Base-by-base conservation (phyloP, 2,797 vertebrate genomes). In the Hippopotamyrus pictus region DNA sequence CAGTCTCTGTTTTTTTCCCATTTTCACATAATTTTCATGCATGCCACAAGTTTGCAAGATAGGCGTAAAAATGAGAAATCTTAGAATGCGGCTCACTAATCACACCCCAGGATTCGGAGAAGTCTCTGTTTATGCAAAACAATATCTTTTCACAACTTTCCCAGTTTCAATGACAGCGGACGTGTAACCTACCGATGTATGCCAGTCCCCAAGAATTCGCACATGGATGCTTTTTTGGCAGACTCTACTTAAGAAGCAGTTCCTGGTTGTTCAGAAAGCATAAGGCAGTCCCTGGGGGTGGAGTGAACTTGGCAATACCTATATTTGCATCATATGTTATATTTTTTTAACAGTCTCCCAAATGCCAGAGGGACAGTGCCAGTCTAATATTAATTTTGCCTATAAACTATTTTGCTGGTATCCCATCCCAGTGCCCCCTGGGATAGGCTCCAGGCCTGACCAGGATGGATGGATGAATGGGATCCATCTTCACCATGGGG, bases 241-340 rank as follows among this genome's bases (percentile, higher is more conserved):
- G 73, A 17, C 37, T 46, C 33, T 19, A 79, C 73, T 79, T 79
- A 41, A 41, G 33, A 46, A 79, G 73, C 17, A 79, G 6, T 79
- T 44, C 73, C 73, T 79, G 41, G 41, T 79, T 46, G 33, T 79
- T 79, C 33, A 44, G 37, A 79, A 79, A 79, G 41, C 73, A 79
- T 44, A 79, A 79, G 41, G 73, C 73, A 79, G 73, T 46, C 73
- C 33, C 73, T 79, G 73, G 41, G 33, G 37, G 73, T 41, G 6
- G 73, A 46, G 7, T 6, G 19, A 7, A n/a, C 33, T 79, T 79
- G 41, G 41, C 73, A 79, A 44, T 79, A 79, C 17, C 73, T 79
- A 79, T 79, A 79, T 79, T 79, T 79, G 73, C 73, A 46, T 79
- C 73, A 79, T 79, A 79, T 79, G 73, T 41, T 79, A 79, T 79